Base-by-base conservation (phyloP, 2,888 invertebrate species). In the Thereva nobilitata region DNA sequence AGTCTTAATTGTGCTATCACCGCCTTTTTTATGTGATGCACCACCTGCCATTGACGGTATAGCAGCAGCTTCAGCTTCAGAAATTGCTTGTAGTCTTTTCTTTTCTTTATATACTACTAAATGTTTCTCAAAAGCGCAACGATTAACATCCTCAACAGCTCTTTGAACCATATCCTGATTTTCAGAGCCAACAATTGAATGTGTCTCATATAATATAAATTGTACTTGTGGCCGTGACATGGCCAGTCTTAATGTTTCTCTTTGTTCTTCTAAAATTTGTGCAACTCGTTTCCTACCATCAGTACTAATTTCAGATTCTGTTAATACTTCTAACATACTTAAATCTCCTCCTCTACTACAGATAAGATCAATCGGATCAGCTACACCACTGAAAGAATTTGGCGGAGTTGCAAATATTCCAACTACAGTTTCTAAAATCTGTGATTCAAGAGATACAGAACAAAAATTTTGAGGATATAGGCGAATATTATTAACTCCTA, bases 221-320 rank as follows among this genome's bases (percentile, higher is more conserved):
- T 93, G 93, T 35, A 92, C 89, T 82, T 92, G 92, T 0, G 93
- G 92, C 63, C 89, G 86, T 0, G 91, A 90, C 85, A 93, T 86
- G 0, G 91, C 86, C 72, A 88, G 84, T 71, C 86, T 86, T 8
- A 93, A 81, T 0, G 91, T 91, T 73, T 86, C 85, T 75, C 89
- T 84, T 76, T 93, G 92, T 75, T 92, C 91, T 72, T 89, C 87
- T 23, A 92, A 79, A 54, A 92, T 87, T n/a, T 83, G 81, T 38
- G 84, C 83, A 0, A 89, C 87, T 12, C 89, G 82, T 63, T 83
- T 82, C 75, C 82, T 86, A 0, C 88, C 87, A 67, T 85, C 83
- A 12, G 83, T 79, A 67, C 86, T 86, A 59, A 89, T 85, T 76
- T 87, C 86, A 0, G 88, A 86, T 76, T 89, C 89, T 0, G 89